Evolutionary conservation across 2,797 vertebrate genomes (phyloP).

Genomic region (Lerista edwardsae): DNA sequence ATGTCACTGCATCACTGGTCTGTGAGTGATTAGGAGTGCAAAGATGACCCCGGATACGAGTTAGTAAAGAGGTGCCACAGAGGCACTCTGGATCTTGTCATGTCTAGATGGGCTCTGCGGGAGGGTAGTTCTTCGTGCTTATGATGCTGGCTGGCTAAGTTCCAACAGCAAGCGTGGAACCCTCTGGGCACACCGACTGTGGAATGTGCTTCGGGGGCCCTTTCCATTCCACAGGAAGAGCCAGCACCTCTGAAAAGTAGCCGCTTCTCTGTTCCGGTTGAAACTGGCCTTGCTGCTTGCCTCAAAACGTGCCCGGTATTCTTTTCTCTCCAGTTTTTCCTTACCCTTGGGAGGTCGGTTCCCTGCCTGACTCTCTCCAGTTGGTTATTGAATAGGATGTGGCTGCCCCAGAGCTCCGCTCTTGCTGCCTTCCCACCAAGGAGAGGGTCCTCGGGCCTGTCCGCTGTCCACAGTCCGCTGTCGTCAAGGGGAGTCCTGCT

Average conservation of each 20-base stretch:
- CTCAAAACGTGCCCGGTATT: not conserved
- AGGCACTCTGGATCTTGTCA: not conserved
- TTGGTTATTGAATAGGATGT: not conserved
- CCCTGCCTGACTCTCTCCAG: not conserved
- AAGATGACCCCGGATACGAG: too few species aligned
- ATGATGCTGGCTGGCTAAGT: not conserved
- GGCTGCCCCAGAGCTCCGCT: not conserved
- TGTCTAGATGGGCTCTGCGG: too few species aligned
- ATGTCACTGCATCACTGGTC: not conserved
- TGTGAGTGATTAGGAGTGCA: not conserved
- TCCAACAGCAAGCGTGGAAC: not conserved
- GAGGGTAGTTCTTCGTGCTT: not conserved
- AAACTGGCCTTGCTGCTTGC: not conserved
- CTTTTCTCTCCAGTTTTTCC: too few species aligned
- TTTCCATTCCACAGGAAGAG: not conserved
- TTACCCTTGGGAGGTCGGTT: not conserved
- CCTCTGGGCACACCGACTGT: not conserved
- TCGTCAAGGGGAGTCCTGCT: not conserved
- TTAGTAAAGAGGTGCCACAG: not conserved
- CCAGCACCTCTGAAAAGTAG: not conserved
- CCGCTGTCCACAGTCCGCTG: not conserved
- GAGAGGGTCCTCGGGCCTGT: fast-evolving
- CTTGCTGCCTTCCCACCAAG: not conserved
- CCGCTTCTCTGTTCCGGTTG: too few species aligned
- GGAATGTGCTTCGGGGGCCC: not conserved